These are phyloP conservation scores for Orchesellides sinensis DNA, from an alignment of 2,888 invertebrate species.

Conservation along the genomic window DNA sequence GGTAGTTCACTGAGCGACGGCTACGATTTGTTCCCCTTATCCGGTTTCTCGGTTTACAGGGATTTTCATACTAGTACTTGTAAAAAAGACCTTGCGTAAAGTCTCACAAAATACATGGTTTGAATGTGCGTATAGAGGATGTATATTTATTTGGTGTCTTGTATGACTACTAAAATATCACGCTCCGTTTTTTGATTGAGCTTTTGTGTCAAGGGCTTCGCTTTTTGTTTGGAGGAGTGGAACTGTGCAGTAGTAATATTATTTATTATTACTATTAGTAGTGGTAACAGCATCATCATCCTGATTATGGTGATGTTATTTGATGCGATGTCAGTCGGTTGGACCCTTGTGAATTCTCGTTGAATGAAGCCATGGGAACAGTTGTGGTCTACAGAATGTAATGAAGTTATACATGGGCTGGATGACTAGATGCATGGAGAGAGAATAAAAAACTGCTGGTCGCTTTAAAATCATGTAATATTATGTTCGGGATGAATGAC, in stretches of 20 bases:
- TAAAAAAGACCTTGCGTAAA: neutral
- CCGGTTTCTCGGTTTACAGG: too few relatives aligned
- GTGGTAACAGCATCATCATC: conserved; percentile 54
- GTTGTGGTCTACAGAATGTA: conserved; percentile 71
- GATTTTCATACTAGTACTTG: too few relatives aligned
- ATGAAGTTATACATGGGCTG: conserved; percentile 42
- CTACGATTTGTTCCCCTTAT: neutral
- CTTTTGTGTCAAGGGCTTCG: conserved; percentile 58
- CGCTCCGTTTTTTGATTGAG: conserved; percentile 52
- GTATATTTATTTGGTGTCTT: conserved; percentile 12
- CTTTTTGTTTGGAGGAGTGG: conserved; percentile 25
- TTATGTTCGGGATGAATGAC: neutral
- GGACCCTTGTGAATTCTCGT: conserved; percentile 72
- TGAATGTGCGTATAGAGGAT: neutral
- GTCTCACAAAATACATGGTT: neutral
- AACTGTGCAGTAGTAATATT: conserved; percentile 38
- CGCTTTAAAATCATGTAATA: conserved; percentile 14
- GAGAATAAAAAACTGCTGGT: conserved; percentile 23
- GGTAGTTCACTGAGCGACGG: neutral
- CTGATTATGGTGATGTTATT: conserved; percentile 55
- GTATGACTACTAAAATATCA: conserved; percentile 26
- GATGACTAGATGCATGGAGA: conserved; percentile 19
- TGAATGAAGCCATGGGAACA: conserved; percentile 67
- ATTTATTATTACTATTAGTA: too few relatives aligned
- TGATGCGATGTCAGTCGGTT: conserved; percentile 64